These are phyloP conservation scores for Sciurus niger DNA, from an alignment of 2,113 vertebrate species.

Conservation along the genomic window DNA sequence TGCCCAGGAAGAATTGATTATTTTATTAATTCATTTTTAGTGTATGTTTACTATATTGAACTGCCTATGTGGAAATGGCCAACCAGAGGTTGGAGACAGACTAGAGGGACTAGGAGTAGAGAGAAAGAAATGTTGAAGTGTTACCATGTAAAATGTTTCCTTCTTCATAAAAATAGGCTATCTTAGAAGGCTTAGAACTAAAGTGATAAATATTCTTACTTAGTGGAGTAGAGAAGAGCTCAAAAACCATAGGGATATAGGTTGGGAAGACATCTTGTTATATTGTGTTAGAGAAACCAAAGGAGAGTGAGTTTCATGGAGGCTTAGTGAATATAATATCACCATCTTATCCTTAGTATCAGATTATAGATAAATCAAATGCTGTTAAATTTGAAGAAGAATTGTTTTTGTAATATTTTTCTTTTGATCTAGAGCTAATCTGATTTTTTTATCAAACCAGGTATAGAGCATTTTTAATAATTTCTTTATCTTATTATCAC, in stretches of 20 bases:
- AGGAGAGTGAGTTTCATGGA: not conserved
- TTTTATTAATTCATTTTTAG: not conserved
- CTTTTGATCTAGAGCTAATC: not conserved
- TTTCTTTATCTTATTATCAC: not conserved
- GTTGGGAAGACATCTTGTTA: not conserved
- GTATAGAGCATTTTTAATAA: not conserved
- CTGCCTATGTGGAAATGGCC: conserved; percentile 7
- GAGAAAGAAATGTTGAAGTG: conserved; percentile 12
- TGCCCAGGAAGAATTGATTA: not conserved
- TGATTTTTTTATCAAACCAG: conserved; percentile 22
- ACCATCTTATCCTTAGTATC: not conserved
- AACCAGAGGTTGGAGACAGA: not conserved
- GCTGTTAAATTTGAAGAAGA: conserved; percentile 38
- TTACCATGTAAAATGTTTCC: not conserved
- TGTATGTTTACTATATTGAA: not conserved
- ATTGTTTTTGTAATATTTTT: conserved; percentile 56
- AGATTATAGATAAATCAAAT: conserved; percentile 40
- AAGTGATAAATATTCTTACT: conserved; percentile 4
- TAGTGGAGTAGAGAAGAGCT: not conserved
- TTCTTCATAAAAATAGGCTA: not conserved
- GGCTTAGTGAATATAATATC: not conserved
- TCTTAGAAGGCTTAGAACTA: not conserved
- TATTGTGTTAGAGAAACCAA: not conserved
- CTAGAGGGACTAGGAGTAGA: not conserved
- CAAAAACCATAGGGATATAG: not conserved